Evolutionary conservation across 2,888 invertebrate genomes (phyloP), one percentile per base, ranked within the genome.

Genomic region (Chymomyza procnemis): DNA sequence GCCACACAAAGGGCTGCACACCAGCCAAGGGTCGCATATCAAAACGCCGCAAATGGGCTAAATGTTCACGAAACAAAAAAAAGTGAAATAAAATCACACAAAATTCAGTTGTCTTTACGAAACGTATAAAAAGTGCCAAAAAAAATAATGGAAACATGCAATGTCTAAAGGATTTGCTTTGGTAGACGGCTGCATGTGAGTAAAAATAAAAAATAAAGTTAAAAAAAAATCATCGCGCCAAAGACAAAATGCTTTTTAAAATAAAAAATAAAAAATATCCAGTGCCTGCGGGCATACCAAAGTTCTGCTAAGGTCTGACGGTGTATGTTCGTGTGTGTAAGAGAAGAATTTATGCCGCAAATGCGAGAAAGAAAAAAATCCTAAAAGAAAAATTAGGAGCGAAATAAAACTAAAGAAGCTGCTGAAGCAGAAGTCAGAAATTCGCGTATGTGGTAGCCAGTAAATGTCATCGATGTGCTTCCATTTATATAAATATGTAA

Each of bases 1-100:
- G n/a, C n/a, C 77, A 66, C 61, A 66, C 62, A 19, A 61, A 61
- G 72, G 67, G 58, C 74, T 55, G 85, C 87, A 85, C 82, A 85
- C 82, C 87, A 80, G 34, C 34, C 9, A 3, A 41, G 87, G 82
- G 85, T 75, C 80, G 85, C 83, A 85, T 85, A 80, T 82, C 87
- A 82, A 87, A 82, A 82, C 73, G 83, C 87, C 85, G 83, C 82
- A 82, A 82, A 82, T 87, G 87, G 80, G 87, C 87, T 85, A 58
- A 60, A 64, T 14, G 18, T 46, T 22, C 22, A 61, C 16, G 48
- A 26, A 26, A 26, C n/a, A 26, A 67, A 64, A 63, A 67, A 75
- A 74, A 75, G 68, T 70, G 60, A 82, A 87, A 79, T 82, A 64
- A 78, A 83, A 80, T 80, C 72, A 71, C 69, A 77, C 64, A 64